A percentile compares a stretch with the other conserved stretches of the same genome.
Evolutionary conservation across 2,797 vertebrate genomes (phyloP).

Genomic region (Sphaeramia orbicularis): DNA sequence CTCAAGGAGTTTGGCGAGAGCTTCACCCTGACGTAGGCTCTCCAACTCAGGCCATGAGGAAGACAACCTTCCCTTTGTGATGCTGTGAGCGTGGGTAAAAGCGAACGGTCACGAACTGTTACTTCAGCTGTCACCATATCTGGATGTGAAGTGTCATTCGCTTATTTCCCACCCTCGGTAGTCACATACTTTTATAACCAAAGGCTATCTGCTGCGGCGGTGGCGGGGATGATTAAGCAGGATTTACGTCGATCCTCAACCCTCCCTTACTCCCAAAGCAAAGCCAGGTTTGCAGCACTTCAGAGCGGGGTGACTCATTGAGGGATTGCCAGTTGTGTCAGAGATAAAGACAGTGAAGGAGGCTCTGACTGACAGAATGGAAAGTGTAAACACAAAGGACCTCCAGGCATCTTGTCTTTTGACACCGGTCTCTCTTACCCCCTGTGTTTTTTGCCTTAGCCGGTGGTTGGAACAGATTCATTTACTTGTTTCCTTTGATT

Average conservation of each 20-base stretch:
- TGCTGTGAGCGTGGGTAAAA: constrained; percentile 50
- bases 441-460: constrained; percentile 33
- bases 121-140: constrained; percentile 68
- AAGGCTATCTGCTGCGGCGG: constrained; percentile 38
- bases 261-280: constrained; percentile 17
- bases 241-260: constrained; percentile 59
- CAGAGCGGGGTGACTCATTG: constrained; percentile 65
- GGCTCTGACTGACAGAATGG: constrained; percentile 62
- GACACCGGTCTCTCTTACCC: constrained; percentile 58
- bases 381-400: constrained; percentile 71
- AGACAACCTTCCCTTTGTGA: constrained; percentile 72
- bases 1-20: constrained; percentile 51
- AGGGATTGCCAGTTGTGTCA: constrained; percentile 60
- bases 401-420: constrained; percentile 54
- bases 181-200: constrained; percentile 49
- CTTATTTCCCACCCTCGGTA: constrained; percentile 58
- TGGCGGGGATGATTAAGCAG: constrained; percentile 64
- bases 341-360: constrained; percentile 63
- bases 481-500: constrained; percentile 48
- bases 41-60: constrained; percentile 49
- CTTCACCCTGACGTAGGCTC: constrained; percentile 50
- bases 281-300: constrained; percentile 52
- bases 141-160: constrained; percentile 56
- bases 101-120: constrained; percentile 62
- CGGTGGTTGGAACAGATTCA: constrained; percentile 27